phyloP scores from a whole-genome alignment of 2,888 invertebrate species.

The Melipona beecheii region DNA sequence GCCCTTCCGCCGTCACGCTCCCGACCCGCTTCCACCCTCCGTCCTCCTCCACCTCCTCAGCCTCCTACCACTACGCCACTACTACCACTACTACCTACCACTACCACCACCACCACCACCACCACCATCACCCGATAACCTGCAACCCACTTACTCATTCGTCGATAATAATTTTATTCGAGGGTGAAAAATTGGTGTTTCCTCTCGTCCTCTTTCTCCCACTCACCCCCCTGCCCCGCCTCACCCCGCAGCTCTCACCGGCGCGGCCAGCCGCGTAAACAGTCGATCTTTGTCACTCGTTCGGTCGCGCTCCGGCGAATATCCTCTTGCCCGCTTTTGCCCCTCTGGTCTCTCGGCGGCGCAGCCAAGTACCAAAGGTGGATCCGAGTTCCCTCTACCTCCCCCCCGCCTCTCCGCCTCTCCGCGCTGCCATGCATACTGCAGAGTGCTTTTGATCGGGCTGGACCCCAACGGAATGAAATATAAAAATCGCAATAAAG shows the following conservation, averaged over 20 bases:
- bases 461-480: constrained; percentile 75
- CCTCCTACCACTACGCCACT: constrained; percentile 26
- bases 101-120: not conserved
- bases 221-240: not conserved
- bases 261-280: constrained; percentile 16
- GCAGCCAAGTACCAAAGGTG: constrained; percentile 65
- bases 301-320: constrained; percentile 22
- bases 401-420: no score
- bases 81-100: not conserved
- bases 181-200: constrained; percentile 82
- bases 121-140: constrained; percentile 66
- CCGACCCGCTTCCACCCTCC: constrained; percentile 41
- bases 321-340: constrained; percentile 51
- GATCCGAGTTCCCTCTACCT: constrained; percentile 51
- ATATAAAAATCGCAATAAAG: constrained; percentile 80
- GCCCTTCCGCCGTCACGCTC: constrained; percentile 48
- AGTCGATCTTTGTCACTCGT: constrained; percentile 44
- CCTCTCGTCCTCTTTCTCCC: constrained; percentile 57
- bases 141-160: constrained; percentile 82
- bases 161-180: constrained; percentile 84
- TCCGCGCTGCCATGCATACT: constrained; percentile 68
- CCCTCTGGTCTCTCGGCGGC: constrained; percentile 53
- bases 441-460: constrained; percentile 76
- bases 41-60: constrained; percentile 41
- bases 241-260: no score